Evolutionary conservation across 2,797 vertebrate species (phyloP).

Genomic region (Selene dorsalis): DNA sequence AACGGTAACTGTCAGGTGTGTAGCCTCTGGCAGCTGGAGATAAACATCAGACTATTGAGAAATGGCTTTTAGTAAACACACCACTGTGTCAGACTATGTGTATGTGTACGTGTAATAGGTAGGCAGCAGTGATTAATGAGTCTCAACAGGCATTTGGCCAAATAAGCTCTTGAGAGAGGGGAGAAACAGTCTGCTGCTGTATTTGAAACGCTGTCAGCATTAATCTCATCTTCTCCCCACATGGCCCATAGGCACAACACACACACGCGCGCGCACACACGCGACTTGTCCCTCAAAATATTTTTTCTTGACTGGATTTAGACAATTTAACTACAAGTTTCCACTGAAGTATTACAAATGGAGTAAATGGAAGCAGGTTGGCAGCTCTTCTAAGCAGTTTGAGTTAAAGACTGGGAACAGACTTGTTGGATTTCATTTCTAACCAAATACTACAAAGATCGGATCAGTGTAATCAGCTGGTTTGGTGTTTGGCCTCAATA

Average conservation of each 20-base stretch:
- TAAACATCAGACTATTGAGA: constrained; percentile 58
- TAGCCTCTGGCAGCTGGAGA: constrained; percentile 23
- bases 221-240: constrained; percentile 52
- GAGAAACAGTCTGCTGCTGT: constrained; percentile 39
- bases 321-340: constrained; percentile 39
- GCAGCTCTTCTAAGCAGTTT: constrained; percentile 27
- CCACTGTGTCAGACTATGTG: constrained; percentile 8
- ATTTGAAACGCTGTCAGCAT: constrained; percentile 62
- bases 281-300: constrained; percentile 29
- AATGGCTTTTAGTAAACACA: constrained; percentile 50
- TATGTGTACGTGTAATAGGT: neutral
- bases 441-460: constrained; percentile 32
- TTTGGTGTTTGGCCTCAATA: constrained; percentile 23
- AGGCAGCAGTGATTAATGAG: constrained; percentile 49
- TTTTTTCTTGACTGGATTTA: constrained; percentile 50
- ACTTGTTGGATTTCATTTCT: constrained; percentile 12
- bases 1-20: constrained; percentile 58
- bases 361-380: constrained; percentile 23
- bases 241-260: constrained; percentile 7
- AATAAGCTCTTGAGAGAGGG: constrained; percentile 38
- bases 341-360: constrained; percentile 34
- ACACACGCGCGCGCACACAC: constrained; percentile 3
- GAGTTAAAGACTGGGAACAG: constrained; percentile 24
- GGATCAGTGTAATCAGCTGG: constrained; percentile 40
- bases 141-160: constrained; percentile 40